Percentiles rank a stretch among this genome's conserved stretches.
phyloP scores from a whole-genome alignment of 37 sponge, comb jelly and placozoan species.

The Hexactinellida sp. region DNA sequence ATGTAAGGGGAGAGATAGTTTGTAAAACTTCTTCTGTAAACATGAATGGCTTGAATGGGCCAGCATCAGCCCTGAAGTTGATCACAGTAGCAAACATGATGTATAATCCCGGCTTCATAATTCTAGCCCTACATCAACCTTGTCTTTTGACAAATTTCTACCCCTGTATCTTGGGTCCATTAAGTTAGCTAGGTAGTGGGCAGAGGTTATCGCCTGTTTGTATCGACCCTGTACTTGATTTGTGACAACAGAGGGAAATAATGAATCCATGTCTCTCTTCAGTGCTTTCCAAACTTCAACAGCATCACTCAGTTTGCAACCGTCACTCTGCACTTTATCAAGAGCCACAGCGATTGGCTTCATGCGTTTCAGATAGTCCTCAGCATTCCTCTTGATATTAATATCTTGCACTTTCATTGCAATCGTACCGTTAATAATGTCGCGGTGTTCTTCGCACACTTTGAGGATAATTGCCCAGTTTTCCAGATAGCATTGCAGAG shows the following conservation, averaged over 20 bases:
- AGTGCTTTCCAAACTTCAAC: constrained; percentile 19
- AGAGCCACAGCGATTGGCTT: constrained; percentile 13
- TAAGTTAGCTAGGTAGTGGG: constrained; percentile 6
- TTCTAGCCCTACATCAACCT: constrained; percentile 7
- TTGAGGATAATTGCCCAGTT: constrained; percentile 13
- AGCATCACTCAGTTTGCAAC: constrained; percentile 15
- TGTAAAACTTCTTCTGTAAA: constrained; percentile 15
- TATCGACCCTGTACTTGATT: neutral
- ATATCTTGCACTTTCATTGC: constrained; percentile 12
- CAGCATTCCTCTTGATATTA: constrained; percentile 15
- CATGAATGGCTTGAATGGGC: constrained; percentile 11
- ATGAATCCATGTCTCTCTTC: constrained; percentile 3
- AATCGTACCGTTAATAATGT: constrained; percentile 3
- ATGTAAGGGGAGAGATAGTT: constrained; percentile 12
- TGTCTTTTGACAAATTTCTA: neutral
- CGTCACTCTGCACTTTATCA: constrained; percentile 17
- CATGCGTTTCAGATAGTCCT: constrained; percentile 10
- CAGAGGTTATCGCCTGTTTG: constrained; percentile 7
- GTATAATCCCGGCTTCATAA: constrained; percentile 9
- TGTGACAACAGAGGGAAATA: neutral
- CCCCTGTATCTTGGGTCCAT: constrained; percentile 11
- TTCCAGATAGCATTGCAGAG: constrained; percentile 1
- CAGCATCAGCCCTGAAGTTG: neutral
- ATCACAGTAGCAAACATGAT: constrained; percentile 7
- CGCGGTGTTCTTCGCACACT: constrained; percentile 16